phyloP scores from a whole-genome alignment of 2,888 invertebrate species.

The Brachypterus glaber region DNA sequence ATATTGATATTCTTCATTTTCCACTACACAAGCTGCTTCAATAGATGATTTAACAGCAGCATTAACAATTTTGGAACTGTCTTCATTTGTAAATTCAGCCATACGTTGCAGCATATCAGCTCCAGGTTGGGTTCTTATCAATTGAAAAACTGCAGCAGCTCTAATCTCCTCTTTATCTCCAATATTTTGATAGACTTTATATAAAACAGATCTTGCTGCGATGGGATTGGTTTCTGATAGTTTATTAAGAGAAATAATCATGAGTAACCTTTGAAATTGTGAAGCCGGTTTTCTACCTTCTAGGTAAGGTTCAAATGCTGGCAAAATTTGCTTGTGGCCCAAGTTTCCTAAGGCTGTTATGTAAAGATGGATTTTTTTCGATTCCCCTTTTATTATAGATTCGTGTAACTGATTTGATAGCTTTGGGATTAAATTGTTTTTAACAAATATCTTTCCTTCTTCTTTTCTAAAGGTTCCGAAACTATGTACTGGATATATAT shows the following conservation, averaged over 20 bases:
- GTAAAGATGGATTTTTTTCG: constrained; percentile 51
- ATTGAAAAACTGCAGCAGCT: constrained; percentile 51
- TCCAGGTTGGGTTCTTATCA: constrained; percentile 53
- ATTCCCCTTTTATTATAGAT: constrained; percentile 47
- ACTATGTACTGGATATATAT: constrained; percentile 55
- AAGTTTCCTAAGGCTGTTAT: constrained; percentile 57
- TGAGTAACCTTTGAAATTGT: constrained; percentile 53
- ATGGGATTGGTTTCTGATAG: constrained; percentile 46
- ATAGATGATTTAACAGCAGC: constrained; percentile 57
- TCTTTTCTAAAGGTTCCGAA: constrained; percentile 52
- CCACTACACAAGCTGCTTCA: constrained; percentile 44
- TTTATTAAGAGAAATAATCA: constrained; percentile 47
- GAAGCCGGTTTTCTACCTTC: constrained; percentile 50
- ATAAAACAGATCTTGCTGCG: constrained; percentile 49
- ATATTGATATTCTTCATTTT: constrained; percentile 20
- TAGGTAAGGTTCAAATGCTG: constrained; percentile 56
- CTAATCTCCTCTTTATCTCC: constrained; percentile 57
- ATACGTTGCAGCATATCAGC: constrained; percentile 57
- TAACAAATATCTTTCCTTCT: constrained; percentile 42
- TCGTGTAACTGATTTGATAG: constrained; percentile 45
- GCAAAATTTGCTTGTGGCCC: constrained; percentile 52
- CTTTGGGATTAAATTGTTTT: constrained; percentile 51
- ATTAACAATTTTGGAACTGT: constrained; percentile 54
- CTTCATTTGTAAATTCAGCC: constrained; percentile 58
- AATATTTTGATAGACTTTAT: constrained; percentile 56